Evolutionary conservation across 2,113 vertebrate genomes (phyloP).

Genomic region (Dicaeum eximium): DNA sequence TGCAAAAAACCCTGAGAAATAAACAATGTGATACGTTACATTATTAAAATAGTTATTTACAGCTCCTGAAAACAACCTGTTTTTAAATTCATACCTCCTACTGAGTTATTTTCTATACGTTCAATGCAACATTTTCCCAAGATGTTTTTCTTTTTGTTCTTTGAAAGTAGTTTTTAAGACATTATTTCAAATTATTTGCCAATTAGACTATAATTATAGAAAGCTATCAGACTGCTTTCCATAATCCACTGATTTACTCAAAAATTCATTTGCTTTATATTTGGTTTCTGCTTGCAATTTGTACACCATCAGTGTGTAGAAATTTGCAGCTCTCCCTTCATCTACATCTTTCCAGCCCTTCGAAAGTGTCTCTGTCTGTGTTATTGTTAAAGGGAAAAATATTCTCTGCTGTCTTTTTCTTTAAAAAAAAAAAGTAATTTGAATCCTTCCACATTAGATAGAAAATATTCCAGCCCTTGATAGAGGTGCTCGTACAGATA

Average conservation of each 20-base stretch:
- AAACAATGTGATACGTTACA: not conserved
- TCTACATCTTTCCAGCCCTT: not conserved
- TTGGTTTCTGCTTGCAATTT: not conserved
- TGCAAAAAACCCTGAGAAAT: not conserved
- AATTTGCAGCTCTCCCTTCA: not conserved
- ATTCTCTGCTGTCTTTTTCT: not conserved
- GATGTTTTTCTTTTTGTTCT: not conserved
- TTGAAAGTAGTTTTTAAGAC: not conserved
- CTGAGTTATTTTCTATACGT: not conserved
- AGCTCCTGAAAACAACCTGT: not conserved
- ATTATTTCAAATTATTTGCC: not conserved
- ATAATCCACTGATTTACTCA: not conserved
- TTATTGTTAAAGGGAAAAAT: not conserved
- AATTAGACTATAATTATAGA: not conserved
- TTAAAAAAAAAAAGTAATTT: not conserved
- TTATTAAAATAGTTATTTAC: not conserved
- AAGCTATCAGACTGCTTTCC: not conserved
- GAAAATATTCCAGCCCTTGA: not conserved
- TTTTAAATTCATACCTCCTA: not conserved
- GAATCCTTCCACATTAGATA: not conserved
- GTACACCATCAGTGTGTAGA: not conserved
- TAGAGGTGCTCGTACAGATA: not conserved
- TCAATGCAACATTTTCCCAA: not conserved
- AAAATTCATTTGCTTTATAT: not conserved
- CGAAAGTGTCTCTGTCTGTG: not conserved